These are phyloP conservation scores for Gadus chalcogrammus DNA, from an alignment of 2,113 vertebrate species.

Conservation along the genomic window DNA sequence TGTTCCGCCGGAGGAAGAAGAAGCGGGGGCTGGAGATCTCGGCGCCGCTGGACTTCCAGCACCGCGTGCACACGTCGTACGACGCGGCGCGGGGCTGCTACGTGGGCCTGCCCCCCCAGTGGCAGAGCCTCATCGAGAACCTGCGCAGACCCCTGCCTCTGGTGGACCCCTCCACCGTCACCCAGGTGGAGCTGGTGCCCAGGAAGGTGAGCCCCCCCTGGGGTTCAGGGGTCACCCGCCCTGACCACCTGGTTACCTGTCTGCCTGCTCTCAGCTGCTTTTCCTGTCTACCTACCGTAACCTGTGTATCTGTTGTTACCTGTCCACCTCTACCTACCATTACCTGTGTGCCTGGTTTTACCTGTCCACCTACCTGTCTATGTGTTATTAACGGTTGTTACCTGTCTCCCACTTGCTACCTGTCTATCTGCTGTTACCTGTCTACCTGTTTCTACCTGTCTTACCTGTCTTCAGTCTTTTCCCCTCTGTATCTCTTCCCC, in stretches of 20 bases:
- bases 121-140: constrained; percentile 89
- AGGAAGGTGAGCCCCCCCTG: constrained; percentile 76
- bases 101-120: constrained; percentile 88
- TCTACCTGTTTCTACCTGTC: too few relatives aligned
- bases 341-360: too few relatives aligned
- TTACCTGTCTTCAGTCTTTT: too few relatives aligned
- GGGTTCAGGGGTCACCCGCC: not conserved
- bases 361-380: too few relatives aligned
- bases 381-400: too few relatives aligned
- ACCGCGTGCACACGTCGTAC: constrained; percentile 88
- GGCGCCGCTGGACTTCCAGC: constrained; percentile 83
- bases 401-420: too few relatives aligned
- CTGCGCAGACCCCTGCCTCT: constrained; percentile 85
- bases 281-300: not conserved
- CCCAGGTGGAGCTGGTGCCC: constrained; percentile 77
- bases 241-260: not conserved
- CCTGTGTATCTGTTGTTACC: not conserved
- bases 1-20: constrained; percentile 86
- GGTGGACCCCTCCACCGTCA: constrained; percentile 87
- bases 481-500: too few relatives aligned
- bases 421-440: too few relatives aligned
- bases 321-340: too few relatives aligned
- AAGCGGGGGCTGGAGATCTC: constrained; percentile 87
- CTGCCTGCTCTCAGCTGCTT: not conserved
- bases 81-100: constrained; percentile 81